phyloP scores from a whole-genome alignment of 1,140 invertebrate species.

The Heliconius hewitsoni region DNA sequence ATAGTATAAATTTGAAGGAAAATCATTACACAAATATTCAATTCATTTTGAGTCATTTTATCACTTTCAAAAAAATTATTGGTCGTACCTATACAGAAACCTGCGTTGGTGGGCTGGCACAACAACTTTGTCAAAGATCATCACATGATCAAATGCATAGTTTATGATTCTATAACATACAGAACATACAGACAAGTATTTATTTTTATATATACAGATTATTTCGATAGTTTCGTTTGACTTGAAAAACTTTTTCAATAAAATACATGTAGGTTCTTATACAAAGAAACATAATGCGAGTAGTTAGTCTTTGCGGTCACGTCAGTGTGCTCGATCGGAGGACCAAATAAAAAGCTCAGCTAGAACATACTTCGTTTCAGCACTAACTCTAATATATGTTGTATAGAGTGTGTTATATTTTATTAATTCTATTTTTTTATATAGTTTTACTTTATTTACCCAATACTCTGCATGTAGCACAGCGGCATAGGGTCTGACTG shows the following conservation, averaged over 20 bases:
- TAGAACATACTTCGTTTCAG: constrained; percentile 48
- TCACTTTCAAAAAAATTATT: no score
- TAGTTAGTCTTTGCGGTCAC: constrained; percentile 34
- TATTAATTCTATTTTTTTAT: neutral
- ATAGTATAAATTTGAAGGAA: no score
- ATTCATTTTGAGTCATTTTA: no score
- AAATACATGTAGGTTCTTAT: constrained; percentile 4
- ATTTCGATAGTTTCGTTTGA: neutral
- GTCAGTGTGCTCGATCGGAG: constrained; percentile 43
- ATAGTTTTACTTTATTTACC: neutral
- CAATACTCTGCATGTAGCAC: no score
- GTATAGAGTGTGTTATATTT: constrained; percentile 44
- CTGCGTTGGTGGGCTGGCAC: no score
- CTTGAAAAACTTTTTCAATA: neutral
- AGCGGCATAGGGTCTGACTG: no score
- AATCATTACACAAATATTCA: no score
- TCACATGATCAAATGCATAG: no score
- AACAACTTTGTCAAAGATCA: no score
- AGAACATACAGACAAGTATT: no score
- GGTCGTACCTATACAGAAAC: no score
- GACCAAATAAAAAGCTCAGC: constrained; percentile 67
- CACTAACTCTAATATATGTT: constrained; percentile 22
- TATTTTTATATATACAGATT: neutral
- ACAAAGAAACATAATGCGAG: constrained; percentile 13
- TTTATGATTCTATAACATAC: no score